Percentiles rank a stretch among this genome's conserved stretches.
Conservation (phyloP, 2,797 vertebrate species). For the Siniperca obscura region DNA sequence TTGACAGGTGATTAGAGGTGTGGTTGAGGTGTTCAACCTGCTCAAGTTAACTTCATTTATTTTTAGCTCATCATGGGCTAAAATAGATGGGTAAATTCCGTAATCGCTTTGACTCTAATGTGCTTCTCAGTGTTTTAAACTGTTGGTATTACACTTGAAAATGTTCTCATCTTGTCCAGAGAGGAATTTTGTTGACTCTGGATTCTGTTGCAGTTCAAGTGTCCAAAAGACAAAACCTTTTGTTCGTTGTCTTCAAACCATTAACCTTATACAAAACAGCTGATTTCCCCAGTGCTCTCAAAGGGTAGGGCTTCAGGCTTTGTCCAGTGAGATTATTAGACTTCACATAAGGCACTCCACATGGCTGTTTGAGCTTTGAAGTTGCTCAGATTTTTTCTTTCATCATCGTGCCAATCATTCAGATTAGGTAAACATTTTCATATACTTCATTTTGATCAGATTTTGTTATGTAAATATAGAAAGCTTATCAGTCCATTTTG, state of each 20-base stretch:
- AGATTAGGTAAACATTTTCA: not conserved
- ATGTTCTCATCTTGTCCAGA: constrained; percentile 6
- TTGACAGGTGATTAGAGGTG: too few relatives aligned
- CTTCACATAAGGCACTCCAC: constrained; percentile 62
- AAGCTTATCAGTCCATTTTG: not conserved
- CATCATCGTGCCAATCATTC: constrained; percentile 7
- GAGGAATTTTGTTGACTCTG: not conserved
- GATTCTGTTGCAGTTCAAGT: constrained; percentile 9
- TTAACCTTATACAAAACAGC: constrained; percentile 43
- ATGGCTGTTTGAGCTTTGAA: constrained; percentile 37
- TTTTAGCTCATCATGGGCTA: constrained; percentile 28
- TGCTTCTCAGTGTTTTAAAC: constrained; percentile 5
- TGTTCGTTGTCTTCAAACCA: constrained; percentile 53
- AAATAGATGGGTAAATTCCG: constrained; percentile 44
- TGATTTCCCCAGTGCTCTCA: constrained; percentile 48
- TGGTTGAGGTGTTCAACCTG: too few relatives aligned
- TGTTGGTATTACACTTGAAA: constrained; percentile 17
- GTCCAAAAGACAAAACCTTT: constrained; percentile 36
- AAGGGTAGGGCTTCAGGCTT: constrained; percentile 41
- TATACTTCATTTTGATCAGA: constrained; percentile 11
- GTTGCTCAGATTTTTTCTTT: constrained; percentile 38
- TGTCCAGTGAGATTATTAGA: constrained; percentile 60
- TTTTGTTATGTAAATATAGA: constrained; percentile 16
- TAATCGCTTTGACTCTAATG: constrained; percentile 61
- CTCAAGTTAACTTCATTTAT: constrained; percentile 1